phyloP scores from a whole-genome alignment of 2,113 vertebrate genomes.

The Etheostoma cragini region DNA sequence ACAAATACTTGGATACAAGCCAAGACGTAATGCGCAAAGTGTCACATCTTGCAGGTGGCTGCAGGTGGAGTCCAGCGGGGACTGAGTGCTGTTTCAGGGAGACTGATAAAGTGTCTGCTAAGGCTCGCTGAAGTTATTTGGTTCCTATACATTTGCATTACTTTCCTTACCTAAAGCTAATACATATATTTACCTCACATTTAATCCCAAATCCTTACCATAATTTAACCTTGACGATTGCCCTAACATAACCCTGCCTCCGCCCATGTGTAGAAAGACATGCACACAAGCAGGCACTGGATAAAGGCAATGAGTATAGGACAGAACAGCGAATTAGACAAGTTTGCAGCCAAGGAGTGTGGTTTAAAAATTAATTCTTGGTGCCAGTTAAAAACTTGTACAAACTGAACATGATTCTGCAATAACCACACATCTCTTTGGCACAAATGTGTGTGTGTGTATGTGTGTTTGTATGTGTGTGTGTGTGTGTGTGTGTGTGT shows the following conservation, averaged over 20 bases:
- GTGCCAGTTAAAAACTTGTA: conserved; percentile 17
- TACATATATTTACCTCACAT: background rate
- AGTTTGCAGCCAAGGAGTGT: background rate
- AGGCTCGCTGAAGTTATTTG: background rate
- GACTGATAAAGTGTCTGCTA: conserved; percentile 9
- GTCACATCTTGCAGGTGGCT: conserved; percentile 9
- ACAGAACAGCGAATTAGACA: background rate
- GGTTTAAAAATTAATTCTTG: background rate
- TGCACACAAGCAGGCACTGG: conserved; percentile 3
- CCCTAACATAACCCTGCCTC: conserved; percentile 5
- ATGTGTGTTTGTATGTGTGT: background rate
- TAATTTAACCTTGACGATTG: conserved; percentile 16
- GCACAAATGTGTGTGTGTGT: conserved; percentile 1
- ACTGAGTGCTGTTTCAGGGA: background rate
- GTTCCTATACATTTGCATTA: background rate
- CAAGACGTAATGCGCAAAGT: conserved; percentile 2
- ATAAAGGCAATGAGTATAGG: background rate
- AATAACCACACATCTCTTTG: conserved; percentile 12
- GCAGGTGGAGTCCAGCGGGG: conserved; percentile 19
- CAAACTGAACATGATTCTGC: conserved; percentile 38
- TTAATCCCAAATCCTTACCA: conserved; percentile 2
- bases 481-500: background rate
- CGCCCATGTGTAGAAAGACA: background rate
- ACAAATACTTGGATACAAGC: conserved; percentile 6
- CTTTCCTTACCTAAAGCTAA: background rate